Percentiles rank a stretch among this genome's conserved stretches.
Evolutionary conservation across 2,113 vertebrate genomes (phyloP).

Genomic region (Symphodus melops): DNA sequence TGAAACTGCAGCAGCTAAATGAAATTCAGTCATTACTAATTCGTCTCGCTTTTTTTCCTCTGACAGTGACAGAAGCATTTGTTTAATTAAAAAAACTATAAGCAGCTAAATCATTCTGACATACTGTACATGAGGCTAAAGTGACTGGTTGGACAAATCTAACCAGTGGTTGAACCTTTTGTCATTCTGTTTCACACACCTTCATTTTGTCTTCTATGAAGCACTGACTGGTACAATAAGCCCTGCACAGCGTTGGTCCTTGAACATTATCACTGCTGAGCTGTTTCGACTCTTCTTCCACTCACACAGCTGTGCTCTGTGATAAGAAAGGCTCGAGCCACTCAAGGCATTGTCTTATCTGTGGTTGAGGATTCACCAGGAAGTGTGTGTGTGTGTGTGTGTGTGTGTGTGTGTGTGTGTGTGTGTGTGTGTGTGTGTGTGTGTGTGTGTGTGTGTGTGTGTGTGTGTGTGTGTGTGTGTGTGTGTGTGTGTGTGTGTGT

Average conservation of each 20-base stretch:
- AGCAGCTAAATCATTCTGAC: no score
- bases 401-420: conserved; percentile 62
- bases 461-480: conserved; percentile 58
- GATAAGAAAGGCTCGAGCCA: conserved; percentile 61
- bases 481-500: conserved; percentile 62
- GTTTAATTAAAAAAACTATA: no score
- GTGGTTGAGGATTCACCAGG: conserved; percentile 36
- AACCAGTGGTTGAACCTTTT: no score
- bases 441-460: conserved; percentile 55
- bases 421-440: conserved; percentile 60
- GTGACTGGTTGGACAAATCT: no score
- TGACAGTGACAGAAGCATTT: no score
- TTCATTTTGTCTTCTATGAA: conserved; percentile 10
- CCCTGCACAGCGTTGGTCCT: conserved; percentile 3
- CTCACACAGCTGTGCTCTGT: conserved; percentile 58
- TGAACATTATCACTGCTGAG: conserved; percentile 40
- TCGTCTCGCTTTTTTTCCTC: no score
- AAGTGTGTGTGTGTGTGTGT: conserved; percentile 63
- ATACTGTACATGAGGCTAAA: no score
- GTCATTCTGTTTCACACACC: neutral
- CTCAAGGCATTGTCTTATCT: conserved; percentile 66
- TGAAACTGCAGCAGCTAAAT: no score
- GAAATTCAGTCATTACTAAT: no score
- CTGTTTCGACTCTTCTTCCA: conserved; percentile 42
- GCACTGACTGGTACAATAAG: neutral